Percentiles rank a stretch among this genome's conserved stretches.
phyloP scores from a whole-genome alignment of 2,888 invertebrate species.

The Tetheella fluctuosa region DNA sequence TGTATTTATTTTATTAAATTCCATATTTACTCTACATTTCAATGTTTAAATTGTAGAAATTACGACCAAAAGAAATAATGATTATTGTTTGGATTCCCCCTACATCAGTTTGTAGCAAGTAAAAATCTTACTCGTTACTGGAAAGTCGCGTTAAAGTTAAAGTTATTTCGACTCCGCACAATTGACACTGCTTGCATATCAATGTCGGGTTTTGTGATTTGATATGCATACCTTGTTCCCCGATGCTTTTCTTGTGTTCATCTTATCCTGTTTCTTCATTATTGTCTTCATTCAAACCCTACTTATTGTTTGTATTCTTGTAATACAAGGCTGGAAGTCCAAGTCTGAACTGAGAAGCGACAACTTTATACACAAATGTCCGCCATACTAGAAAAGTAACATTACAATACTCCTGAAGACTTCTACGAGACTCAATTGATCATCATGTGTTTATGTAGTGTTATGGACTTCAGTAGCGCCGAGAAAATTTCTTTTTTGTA shows the following conservation, averaged over 20 bases:
- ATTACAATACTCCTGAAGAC: not conserved
- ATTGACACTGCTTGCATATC: constrained; percentile 55
- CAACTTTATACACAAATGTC: not conserved
- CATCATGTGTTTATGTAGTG: not conserved
- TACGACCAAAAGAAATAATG: no score
- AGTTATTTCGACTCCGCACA: constrained; percentile 43
- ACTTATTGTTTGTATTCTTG: constrained; percentile 6
- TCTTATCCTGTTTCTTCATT: constrained; percentile 40
- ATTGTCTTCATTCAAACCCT: constrained; percentile 20
- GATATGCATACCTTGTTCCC: constrained; percentile 54
- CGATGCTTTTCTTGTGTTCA: constrained; percentile 51
- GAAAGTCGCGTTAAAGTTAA: constrained; percentile 43
- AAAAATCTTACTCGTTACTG: constrained; percentile 27
- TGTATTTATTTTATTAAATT: no score
- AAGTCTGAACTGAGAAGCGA: not conserved
- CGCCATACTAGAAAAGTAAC: no score
- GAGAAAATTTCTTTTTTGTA: constrained; percentile 64
- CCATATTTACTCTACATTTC: no score
- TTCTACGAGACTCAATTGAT: not conserved
- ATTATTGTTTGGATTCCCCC: no score
- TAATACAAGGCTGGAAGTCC: not conserved
- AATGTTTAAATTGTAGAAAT: no score
- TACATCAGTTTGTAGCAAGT: not conserved
- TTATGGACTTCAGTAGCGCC: constrained; percentile 39
- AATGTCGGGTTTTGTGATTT: constrained; percentile 51